Conservation (phyloP, 1,140 invertebrate species). For the Parapsyche elsis region DNA sequence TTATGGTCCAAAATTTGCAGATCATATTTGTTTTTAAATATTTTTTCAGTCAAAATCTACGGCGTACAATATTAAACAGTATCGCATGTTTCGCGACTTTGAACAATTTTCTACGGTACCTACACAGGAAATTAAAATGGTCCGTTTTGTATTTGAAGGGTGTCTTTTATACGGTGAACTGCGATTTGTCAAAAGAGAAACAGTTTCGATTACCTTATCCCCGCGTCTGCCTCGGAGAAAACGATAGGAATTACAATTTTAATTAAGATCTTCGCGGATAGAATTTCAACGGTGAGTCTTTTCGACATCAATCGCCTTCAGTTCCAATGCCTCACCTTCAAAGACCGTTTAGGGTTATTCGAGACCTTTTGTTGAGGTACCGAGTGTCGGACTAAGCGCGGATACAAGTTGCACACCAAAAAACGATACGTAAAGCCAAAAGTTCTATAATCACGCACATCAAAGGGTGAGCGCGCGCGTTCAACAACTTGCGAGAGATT, state of each 20-base stretch:
- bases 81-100: no score
- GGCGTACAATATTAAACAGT: no score
- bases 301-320: slow-evolving; percentile 18
- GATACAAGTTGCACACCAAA: slow-evolving; percentile 2
- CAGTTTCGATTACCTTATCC: no score
- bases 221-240: background rate
- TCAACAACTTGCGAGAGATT: slow-evolving; percentile 35
- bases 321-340: background rate
- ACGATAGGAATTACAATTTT: slow-evolving; percentile 27
- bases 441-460: slow-evolving; percentile 45
- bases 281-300: slow-evolving; percentile 5
- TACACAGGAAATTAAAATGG: no score
- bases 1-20: no score
- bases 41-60: no score
- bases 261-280: slow-evolving; percentile 23
- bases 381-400: no score
- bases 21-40: no score
- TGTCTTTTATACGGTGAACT: no score
- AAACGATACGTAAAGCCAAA: slow-evolving; percentile 42
- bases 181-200: no score
- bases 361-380: slow-evolving; percentile 14
- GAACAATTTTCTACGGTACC: no score
- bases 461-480: slow-evolving; percentile 26
- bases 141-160: no score
- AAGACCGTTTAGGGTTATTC: slow-evolving; percentile 4